These are phyloP conservation scores for Pseudomyrmex gracilis DNA, from an alignment of 1,140 invertebrate genomes.

Conservation along the genomic window DNA sequence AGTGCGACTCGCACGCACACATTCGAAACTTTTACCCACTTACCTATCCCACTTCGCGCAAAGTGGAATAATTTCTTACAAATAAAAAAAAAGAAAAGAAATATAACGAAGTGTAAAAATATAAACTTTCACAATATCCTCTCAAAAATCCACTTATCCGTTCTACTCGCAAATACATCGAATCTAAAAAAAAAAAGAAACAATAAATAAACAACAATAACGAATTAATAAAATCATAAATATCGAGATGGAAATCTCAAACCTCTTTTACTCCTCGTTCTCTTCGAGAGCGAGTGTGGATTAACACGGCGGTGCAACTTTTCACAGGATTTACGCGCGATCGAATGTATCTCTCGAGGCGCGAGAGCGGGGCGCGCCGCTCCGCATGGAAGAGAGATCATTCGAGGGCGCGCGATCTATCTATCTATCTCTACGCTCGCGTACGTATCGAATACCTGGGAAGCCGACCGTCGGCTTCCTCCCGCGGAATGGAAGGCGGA, in stretches of 20 bases:
- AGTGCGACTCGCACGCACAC: too few species aligned
- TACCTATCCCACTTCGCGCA: too few species aligned
- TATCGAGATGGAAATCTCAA: constrained; percentile 8
- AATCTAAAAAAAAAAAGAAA: too few species aligned
- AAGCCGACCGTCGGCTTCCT: constrained; percentile 61
- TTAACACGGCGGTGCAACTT: constrained; percentile 25
- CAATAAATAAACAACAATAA: too few species aligned
- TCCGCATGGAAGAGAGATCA: constrained; percentile 42
- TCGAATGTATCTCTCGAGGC: constrained; percentile 43
- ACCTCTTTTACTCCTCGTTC: constrained; percentile 6
- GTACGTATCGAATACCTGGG: constrained; percentile 58
- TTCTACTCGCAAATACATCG: too few species aligned
- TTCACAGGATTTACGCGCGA: constrained; percentile 55
- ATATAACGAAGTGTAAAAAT: too few species aligned
- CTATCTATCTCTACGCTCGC: constrained; percentile 30
- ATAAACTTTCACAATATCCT: too few species aligned
- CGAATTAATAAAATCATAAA: neutral
- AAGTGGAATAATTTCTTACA: too few species aligned
- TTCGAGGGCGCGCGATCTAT: constrained; percentile 53
- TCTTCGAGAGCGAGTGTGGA: constrained; percentile 25
- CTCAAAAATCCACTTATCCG: too few species aligned
- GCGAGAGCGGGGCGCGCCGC: constrained; percentile 1
- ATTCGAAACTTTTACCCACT: too few species aligned
- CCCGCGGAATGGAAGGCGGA: constrained; percentile 56
- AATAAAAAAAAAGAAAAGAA: too few species aligned